Evolutionary conservation across 2,888 invertebrate genomes (phyloP).

Genomic region (Stomorhina lunata): DNA sequence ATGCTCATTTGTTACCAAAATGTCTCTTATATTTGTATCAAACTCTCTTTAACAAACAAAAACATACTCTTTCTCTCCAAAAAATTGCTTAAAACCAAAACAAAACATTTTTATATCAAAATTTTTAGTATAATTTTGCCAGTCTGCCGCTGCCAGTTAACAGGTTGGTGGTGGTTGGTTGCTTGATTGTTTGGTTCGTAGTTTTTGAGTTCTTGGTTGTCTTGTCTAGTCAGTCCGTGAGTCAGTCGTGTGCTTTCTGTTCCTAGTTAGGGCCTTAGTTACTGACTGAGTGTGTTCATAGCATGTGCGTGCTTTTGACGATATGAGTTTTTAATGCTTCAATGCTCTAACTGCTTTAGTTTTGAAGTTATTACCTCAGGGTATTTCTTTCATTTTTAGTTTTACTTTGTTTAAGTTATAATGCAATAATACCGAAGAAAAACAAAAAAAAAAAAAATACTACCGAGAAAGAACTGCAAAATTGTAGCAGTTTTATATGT

Average conservation of each 20-base stretch:
- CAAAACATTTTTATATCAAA: neutral
- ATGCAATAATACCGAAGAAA: neutral
- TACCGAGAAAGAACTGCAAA: neutral
- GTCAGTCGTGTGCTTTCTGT: neutral
- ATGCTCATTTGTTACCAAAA: constrained; percentile 22
- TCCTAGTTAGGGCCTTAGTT: no score
- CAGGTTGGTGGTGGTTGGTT: constrained; percentile 46
- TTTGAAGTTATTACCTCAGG: constrained; percentile 35
- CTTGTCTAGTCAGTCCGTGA: no score
- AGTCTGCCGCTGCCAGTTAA: constrained; percentile 1
- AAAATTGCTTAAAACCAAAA: neutral
- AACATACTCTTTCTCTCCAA: neutral
- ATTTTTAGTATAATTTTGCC: neutral
- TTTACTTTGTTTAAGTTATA: constrained; percentile 13
- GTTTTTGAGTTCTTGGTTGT: neutral
- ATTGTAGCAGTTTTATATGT: neutral
- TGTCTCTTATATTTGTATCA: constrained; percentile 17
- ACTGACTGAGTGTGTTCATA: neutral
- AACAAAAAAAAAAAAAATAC: neutral
- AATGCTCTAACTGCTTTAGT: constrained; percentile 9
- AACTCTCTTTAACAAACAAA: no score
- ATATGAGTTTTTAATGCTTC: constrained; percentile 18
- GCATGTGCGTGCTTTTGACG: neutral
- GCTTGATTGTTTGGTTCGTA: no score
- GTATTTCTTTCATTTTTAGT: neutral